Evolutionary conservation across 2,888 invertebrate species (phyloP).

Genomic region (Apodemia mormo): DNA sequence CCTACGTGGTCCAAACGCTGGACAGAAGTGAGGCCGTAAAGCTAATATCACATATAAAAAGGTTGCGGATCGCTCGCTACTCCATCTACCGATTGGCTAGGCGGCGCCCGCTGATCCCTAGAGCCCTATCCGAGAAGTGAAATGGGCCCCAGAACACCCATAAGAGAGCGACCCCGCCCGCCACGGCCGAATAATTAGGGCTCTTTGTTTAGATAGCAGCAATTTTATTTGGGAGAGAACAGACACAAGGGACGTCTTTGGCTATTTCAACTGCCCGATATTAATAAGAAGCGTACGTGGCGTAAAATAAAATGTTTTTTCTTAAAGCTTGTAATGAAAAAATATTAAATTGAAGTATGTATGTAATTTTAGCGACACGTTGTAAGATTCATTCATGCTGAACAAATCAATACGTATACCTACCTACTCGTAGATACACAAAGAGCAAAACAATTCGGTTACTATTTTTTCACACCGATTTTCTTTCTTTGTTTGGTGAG

Average conservation of each 20-base stretch:
- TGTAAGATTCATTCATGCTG: too few relatives aligned
- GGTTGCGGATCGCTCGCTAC: conserved; percentile 80
- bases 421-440: too few relatives aligned
- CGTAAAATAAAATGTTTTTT: conserved; percentile 41
- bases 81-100: conserved; percentile 84
- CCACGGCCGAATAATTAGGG: conserved; percentile 85
- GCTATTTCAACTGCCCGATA: conserved; percentile 76
- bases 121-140: conserved; percentile 84
- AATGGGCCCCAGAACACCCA: conserved; percentile 87
- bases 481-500: too few relatives aligned
- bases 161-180: conserved; percentile 86
- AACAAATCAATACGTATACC: too few relatives aligned
- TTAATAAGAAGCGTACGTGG: conserved; percentile 79
- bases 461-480: too few relatives aligned
- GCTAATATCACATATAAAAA: conserved; percentile 80
- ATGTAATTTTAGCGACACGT: neutral
- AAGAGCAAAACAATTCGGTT: too few relatives aligned
- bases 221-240: conserved; percentile 83
- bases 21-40: conserved; percentile 61
- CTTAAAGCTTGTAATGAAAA: conserved; percentile 4
- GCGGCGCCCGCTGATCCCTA: conserved; percentile 82
- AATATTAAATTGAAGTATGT: conserved; percentile 9
- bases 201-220: conserved; percentile 84
- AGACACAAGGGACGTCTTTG: conserved; percentile 79
- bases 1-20: conserved; percentile 36